These are phyloP conservation scores for Lordiphosa clarofinis DNA, from an alignment of 1,140 invertebrate species.

Conservation along the genomic window DNA sequence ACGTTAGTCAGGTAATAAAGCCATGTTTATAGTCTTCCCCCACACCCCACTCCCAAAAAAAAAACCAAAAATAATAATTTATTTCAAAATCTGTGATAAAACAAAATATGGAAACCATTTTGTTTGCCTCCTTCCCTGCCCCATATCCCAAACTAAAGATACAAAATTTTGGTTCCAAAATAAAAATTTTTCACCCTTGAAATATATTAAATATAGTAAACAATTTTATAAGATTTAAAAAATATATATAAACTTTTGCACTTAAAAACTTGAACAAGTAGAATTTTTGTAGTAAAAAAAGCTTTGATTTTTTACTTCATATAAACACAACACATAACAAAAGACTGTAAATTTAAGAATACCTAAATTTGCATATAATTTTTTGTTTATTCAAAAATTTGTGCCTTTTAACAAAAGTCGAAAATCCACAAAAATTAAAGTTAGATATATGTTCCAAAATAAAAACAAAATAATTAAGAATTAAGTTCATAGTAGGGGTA, in stretches of 20 bases:
- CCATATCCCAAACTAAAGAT: constrained; percentile 13
- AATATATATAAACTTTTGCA: constrained; percentile 13
- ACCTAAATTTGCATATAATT: constrained; percentile 28
- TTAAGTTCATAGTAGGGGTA: no score
- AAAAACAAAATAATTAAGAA: not conserved
- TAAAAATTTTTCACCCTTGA: not conserved
- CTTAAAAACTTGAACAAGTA: no score
- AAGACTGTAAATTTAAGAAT: constrained; percentile 46
- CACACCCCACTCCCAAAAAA: constrained; percentile 7
- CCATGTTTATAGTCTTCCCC: constrained; percentile 1
- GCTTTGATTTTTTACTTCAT: constrained; percentile 34
- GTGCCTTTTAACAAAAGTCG: constrained; percentile 50
- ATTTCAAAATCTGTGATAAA: constrained; percentile 74
- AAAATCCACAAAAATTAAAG: constrained; percentile 12
- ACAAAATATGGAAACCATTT: constrained; percentile 24
- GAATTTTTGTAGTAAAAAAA: constrained; percentile 19
- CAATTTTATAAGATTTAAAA: constrained; percentile 32
- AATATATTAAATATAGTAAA: constrained; percentile 12
- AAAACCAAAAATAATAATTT: constrained; percentile 14
- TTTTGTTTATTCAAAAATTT: constrained; percentile 48
- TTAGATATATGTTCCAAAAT: constrained; percentile 19
- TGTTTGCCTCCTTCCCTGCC: constrained; percentile 21
- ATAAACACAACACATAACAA: constrained; percentile 39
- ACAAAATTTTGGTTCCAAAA: not conserved
- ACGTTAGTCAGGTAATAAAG: constrained; percentile 47